Base-by-base conservation (phyloP, 2,113 vertebrate genomes). In the Hylia prasina region DNA sequence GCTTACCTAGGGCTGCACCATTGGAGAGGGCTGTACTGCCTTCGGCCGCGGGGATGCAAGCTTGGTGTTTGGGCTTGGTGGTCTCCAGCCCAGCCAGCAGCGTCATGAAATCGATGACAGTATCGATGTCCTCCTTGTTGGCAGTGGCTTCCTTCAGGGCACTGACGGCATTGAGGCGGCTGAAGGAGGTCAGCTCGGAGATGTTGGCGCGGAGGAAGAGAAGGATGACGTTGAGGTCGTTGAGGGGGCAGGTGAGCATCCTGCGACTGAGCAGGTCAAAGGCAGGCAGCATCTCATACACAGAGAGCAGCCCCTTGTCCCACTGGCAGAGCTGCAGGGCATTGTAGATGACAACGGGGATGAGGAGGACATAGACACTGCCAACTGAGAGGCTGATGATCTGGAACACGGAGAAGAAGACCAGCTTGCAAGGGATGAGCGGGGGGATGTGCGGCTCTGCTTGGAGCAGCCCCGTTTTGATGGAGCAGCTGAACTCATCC, bases 81-180 rank as follows among this genome's bases (percentile, higher is more conserved):
- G 97, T 71, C 88, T 98, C 98, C 96, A 98, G 90, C 14, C 99
- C 99, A 15, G 99, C 99, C 92, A 99, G 93, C 90, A 99, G 95
- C 0, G 99, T 99, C 99, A 99, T 99, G 97, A 99, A 99, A 75
- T 99, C 99, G 1, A 99, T 97, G 6, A 99, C 97, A 1, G 99
- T 99, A 24, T 99, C 98, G 4, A 95, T 97, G 96, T 98, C 94
- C 97, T 98, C 76, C 83, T 97, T 97, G 90, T 97, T 84, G 23
- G 87, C 64, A 4, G 98, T 27, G 95, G 98, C 89, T 6, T 99
- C 98, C 33, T 98, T 98, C 82, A 99, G 94, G 1, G 98, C 98
- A 8, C 98, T 98, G 45, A 99, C 69, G 0, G 99, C 99, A 2
- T 97, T 98, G 82, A 99, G 98, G 86, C 99, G 98, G 31, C 99